Evolutionary conservation across 2,888 invertebrate species (phyloP).

Genomic region (Pammene aurita): DNA sequence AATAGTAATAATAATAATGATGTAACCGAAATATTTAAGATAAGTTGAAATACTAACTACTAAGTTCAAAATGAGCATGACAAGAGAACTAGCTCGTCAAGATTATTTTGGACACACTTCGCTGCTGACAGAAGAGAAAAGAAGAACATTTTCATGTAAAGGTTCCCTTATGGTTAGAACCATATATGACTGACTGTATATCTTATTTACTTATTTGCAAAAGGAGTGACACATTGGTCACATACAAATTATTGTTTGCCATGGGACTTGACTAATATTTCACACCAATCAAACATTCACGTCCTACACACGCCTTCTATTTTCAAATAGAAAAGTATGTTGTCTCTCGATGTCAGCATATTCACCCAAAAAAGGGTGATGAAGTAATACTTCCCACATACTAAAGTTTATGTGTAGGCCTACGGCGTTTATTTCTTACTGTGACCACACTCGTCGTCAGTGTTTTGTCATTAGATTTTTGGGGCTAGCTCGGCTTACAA

Average conservation of each 20-base stretch:
- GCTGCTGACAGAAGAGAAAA: no score
- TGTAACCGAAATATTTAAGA: no score
- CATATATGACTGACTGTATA: no score
- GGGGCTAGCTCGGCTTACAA: no score
- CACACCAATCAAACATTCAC: not conserved
- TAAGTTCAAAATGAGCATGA: no score
- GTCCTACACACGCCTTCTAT: slow-evolving; percentile 14
- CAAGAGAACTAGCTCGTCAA: no score
- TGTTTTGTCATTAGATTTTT: no score
- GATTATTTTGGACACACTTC: no score
- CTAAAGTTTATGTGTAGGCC: not conserved
- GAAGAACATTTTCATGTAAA: no score
- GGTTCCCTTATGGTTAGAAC: no score
- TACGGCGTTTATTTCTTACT: not conserved
- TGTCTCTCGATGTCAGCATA: slow-evolving; percentile 1
- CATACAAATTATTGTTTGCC: not conserved
- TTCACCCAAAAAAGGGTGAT: not conserved
- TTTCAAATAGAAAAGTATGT: slow-evolving; percentile 14
- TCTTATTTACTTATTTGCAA: not conserved
- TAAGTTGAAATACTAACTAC: no score
- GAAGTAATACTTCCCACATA: slow-evolving; percentile 12
- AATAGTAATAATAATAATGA: not conserved
- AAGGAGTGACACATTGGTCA: not conserved
- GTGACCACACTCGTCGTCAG: no score
- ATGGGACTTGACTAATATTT: slow-evolving; percentile 2